Base-by-base conservation (phyloP, 2,113 vertebrate genomes). In the Stegastes partitus region DNA sequence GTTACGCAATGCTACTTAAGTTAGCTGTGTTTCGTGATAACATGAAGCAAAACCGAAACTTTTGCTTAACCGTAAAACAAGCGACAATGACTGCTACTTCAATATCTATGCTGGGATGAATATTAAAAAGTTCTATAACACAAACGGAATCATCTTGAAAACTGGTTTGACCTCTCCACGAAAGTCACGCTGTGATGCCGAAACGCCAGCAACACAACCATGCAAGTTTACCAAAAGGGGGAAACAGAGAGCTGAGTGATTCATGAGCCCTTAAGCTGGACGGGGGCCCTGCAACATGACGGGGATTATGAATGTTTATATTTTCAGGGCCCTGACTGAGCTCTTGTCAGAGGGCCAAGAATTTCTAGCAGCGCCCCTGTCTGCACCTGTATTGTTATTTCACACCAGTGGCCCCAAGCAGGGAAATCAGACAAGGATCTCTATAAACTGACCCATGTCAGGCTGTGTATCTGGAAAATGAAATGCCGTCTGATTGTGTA, bases 221-320 rank as follows among this genome's bases (percentile, higher is more conserved):
- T 37, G 49, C 16, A 66, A 12, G 37, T 62, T 77, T 75, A 62
- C 44, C 57, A 83, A 66, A 73, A 15, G 28, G 31, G 44, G 26
- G 56, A 47, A 67, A 55, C 23, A 51, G 16, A 68, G 37, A 26
- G 39, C 56, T 81, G 67, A 74, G 80, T 79, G 77, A 75, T 75
- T 66, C 62, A 77, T 67, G 62, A 57, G 57, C 55, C 34, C 5
- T 26, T 51, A 64, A 70, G n/a, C 71, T 67, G 49, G 68, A 83
- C 28, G 22, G 55, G 51, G 64, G 44, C 68, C 47, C 58, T 54
- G 50, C 26, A 57, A 79, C 68, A 61, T 45, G 69, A 74, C 68
- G 62, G 25, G 66, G 81, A 82, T 82, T 77, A 83, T 53, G 63
- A 44, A 78, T 72, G 73, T 84, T 82, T 74, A 84, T 81, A 85